These are phyloP conservation scores for Scophthalmus maximus DNA, from an alignment of 2,113 vertebrate genomes.

Conservation along the genomic window DNA sequence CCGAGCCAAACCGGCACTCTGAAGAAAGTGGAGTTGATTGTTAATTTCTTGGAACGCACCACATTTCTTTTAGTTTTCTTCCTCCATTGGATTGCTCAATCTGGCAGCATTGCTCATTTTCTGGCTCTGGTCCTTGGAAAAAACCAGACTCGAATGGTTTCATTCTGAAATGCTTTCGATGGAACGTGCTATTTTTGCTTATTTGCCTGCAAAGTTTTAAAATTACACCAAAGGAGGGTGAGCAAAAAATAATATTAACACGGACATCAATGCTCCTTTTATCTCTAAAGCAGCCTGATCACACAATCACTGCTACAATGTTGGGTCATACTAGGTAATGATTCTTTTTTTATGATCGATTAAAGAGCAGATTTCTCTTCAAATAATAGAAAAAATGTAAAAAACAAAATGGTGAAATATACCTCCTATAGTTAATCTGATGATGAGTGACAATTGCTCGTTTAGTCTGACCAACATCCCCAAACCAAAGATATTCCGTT, in stretches of 20 bases:
- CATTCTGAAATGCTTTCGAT: conserved; percentile 1
- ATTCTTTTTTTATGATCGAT: too few species aligned
- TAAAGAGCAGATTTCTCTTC: too few species aligned
- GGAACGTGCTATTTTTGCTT: neutral
- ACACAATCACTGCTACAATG: neutral
- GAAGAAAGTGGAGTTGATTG: conserved; percentile 11
- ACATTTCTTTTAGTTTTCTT: neutral
- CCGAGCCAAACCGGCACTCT: neutral
- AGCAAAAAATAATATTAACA: neutral
- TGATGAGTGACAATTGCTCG: too few species aligned
- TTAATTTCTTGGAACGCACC: conserved; percentile 23
- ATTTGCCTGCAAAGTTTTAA: neutral
- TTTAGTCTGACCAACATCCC: neutral
- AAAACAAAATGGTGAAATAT: too few species aligned
- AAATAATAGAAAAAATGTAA: too few species aligned
- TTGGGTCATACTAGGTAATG: too few species aligned
- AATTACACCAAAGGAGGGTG: neutral
- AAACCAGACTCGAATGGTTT: neutral
- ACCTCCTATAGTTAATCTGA: too few species aligned
- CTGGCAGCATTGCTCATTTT: conserved; percentile 11
- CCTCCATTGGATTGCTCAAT: neutral
- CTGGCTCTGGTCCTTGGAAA: neutral
- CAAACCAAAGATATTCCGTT: neutral
- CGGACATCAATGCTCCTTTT: neutral
- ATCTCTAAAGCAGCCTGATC: neutral